Evolutionary conservation across 2,797 vertebrate species (phyloP).

Genomic region (Sebastes miniatus): DNA sequence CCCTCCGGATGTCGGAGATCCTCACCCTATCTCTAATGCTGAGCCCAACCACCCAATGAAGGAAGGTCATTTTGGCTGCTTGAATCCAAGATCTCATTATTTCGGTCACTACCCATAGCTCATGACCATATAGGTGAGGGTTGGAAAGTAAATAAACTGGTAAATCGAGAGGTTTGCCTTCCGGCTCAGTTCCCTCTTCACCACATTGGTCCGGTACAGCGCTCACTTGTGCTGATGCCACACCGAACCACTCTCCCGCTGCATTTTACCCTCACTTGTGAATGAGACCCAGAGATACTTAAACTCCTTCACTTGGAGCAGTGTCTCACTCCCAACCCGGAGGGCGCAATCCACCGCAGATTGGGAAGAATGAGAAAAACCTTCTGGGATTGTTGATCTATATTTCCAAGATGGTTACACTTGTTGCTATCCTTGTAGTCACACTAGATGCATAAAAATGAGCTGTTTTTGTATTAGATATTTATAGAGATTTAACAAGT

Average conservation of each 20-base stretch:
- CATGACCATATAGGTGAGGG: too few relatives aligned
- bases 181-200: too few relatives aligned
- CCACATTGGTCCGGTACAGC: too few relatives aligned
- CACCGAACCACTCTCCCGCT: too few relatives aligned
- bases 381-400: not conserved
- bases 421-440: not conserved
- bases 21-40: not conserved
- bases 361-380: not conserved
- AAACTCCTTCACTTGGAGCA: too few relatives aligned
- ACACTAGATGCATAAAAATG: fast-evolving
- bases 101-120: too few relatives aligned
- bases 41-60: not conserved
- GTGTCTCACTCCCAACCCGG: too few relatives aligned
- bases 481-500: not conserved
- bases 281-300: too few relatives aligned
- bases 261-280: too few relatives aligned
- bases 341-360: not conserved
- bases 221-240: too few relatives aligned
- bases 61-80: not conserved
- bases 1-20: not conserved
- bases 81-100: not conserved
- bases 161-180: too few relatives aligned
- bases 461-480: not conserved
- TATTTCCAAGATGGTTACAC: not conserved
- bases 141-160: too few relatives aligned